These are phyloP conservation scores for Galerucella nymphaeae DNA, from an alignment of 2,888 invertebrate genomes.

Conservation along the genomic window DNA sequence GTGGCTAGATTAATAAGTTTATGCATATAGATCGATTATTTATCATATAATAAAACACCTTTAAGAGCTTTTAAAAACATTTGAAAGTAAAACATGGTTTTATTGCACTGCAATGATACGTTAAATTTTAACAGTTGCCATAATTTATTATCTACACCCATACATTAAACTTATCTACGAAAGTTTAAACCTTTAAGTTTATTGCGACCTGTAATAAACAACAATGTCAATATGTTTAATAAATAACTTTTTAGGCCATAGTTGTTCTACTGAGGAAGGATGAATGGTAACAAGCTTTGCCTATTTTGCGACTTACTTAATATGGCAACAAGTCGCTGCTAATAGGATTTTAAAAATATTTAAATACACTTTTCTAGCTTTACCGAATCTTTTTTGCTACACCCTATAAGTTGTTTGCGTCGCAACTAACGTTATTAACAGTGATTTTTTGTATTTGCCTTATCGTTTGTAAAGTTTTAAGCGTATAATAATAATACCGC, in stretches of 20 bases:
- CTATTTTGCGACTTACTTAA: constrained; percentile 18
- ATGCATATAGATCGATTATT: too few species aligned
- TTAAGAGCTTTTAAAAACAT: neutral
- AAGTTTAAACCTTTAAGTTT: constrained; percentile 39
- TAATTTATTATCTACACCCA: constrained; percentile 47
- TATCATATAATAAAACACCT: neutral
- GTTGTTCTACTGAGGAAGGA: constrained; percentile 22
- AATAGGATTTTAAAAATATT: constrained; percentile 18
- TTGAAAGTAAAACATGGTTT: constrained; percentile 16
- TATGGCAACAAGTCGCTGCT: constrained; percentile 8
- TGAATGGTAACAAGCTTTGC: constrained; percentile 26
- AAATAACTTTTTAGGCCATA: constrained; percentile 32
- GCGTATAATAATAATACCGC: neutral
- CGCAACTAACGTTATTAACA: too few species aligned
- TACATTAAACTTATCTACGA: constrained; percentile 41
- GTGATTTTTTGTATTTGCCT: too few species aligned
- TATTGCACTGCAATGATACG: constrained; percentile 36
- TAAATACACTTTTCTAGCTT: neutral
- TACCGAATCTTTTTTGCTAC: too few species aligned
- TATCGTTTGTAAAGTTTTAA: neutral
- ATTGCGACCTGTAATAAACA: constrained; percentile 33
- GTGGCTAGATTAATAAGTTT: too few species aligned
- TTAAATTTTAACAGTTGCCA: constrained; percentile 44
- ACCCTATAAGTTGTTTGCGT: too few species aligned
- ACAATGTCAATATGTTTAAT: constrained; percentile 27